Base-by-base conservation (phyloP, 2,797 vertebrate genomes). In the Bradypodion pumilum region DNA sequence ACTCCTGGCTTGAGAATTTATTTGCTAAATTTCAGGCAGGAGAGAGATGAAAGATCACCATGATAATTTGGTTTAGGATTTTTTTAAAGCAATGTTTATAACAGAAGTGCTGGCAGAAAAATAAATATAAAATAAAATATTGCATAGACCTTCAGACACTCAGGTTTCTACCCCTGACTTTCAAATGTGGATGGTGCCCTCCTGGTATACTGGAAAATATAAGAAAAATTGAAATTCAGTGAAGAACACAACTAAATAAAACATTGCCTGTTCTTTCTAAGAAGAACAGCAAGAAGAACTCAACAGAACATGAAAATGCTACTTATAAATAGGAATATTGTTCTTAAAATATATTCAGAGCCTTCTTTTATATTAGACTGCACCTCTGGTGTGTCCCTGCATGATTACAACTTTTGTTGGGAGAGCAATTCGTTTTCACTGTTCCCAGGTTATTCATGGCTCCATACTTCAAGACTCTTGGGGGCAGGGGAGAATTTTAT, bases 1-100 rank as follows among this genome's bases (percentile, higher is more conserved):
- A 0, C 80, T 90, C 81, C 83, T 92, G 74, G 75, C 62, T 79
- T 73, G 72, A 84, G 74, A 88, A 84, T 29, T 66, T 72, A 16
- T 90, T 89, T 86, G 82, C 81, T 80, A 85, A 78, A 73, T 87
- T 90, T 87, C 80, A 77, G 74, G 49, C 7, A 0, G 80, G n/a
- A 42, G 1, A 10, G 0, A 5, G 8, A 78, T 65, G 78, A 87
- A 82, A 82, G 85, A 68, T 49, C 32, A 86, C 60, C 44, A 35
- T 85, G 32, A 87, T 81, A 80, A 84, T 87, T 83, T 44, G 72
- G 27, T 85, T 91, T 88, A 82, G 82, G 83, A 86, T 56, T 74
- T 86, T 87, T 92, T 91, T 88, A 88, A 83, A 46, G 86, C 77
- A 32, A 12, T 78, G 27, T 90, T 88, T 78, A 35, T 73, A 90